phyloP scores from a whole-genome alignment of 2,888 invertebrate genomes.

The Patella caerulea region DNA sequence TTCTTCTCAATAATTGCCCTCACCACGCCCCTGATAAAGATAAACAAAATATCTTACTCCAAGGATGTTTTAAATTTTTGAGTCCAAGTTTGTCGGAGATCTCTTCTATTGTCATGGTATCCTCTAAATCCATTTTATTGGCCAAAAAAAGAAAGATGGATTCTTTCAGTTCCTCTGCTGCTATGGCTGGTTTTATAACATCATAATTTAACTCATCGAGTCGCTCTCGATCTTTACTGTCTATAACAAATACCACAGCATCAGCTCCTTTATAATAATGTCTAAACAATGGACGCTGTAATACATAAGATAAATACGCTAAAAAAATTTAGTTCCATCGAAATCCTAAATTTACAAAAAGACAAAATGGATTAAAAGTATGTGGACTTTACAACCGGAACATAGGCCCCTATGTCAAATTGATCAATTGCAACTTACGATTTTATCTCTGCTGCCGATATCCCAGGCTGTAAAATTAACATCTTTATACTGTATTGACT shows the following conservation, averaged over 20 bases:
- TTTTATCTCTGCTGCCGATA: constrained; percentile 63
- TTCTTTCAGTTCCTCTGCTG: constrained; percentile 56
- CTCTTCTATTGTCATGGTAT: constrained; percentile 53
- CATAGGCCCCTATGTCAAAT: neutral
- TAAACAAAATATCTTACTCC: constrained; percentile 46
- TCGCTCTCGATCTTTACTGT: constrained; percentile 57
- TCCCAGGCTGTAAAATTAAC: constrained; percentile 64
- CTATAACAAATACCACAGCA: constrained; percentile 65
- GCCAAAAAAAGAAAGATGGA: constrained; percentile 60
- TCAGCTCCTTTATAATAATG: constrained; percentile 65
- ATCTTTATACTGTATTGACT: constrained; percentile 60
- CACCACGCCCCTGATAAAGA: too few relatives aligned
- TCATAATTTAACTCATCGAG: constrained; percentile 63
- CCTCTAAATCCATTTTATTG: constrained; percentile 58
- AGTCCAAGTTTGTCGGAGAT: constrained; percentile 52
- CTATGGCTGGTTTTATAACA: constrained; percentile 58
- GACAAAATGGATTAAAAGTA: too few relatives aligned
- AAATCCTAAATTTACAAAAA: too few relatives aligned
- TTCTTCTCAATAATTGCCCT: too few relatives aligned
- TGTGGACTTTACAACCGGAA: neutral
- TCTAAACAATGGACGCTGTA: constrained; percentile 60
- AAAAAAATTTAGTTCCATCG: neutral
- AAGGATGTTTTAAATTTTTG: constrained; percentile 52
- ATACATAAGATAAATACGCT: constrained; percentile 14
- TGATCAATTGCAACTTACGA: constrained; percentile 43